Evolutionary conservation across 2,797 vertebrate genomes (phyloP).

Genomic region (Epinephelus awoara): DNA sequence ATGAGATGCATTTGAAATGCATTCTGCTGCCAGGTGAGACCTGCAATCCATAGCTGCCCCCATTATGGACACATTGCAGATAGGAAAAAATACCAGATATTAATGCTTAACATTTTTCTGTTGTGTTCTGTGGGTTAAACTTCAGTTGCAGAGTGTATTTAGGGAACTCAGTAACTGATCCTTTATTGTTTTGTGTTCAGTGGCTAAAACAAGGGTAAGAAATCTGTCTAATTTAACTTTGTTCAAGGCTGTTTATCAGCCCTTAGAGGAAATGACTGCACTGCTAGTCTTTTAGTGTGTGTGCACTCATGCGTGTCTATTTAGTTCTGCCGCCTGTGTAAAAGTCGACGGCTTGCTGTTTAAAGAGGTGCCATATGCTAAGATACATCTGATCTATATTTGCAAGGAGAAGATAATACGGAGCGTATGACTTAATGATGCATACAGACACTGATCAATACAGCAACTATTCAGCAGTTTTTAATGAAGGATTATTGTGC

Average conservation of each 20-base stretch:
- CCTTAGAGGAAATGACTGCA: slow-evolving; percentile 25
- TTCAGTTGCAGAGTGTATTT: neutral
- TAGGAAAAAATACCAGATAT: neutral
- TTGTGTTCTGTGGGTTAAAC: neutral
- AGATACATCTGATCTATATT: slow-evolving; percentile 48
- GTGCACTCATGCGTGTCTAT: neutral
- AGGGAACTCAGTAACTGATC: slow-evolving; percentile 13
- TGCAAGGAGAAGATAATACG: slow-evolving; percentile 44
- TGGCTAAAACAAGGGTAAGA: neutral
- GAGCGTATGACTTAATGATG: slow-evolving; percentile 49
- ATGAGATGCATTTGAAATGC: slow-evolving; percentile 8
- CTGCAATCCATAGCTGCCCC: neutral
- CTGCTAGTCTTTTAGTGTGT: neutral
- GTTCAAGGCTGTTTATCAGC: slow-evolving; percentile 37
- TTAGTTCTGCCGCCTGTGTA: neutral
- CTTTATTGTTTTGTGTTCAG: neutral
- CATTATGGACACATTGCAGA: neutral
- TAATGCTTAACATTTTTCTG: neutral
- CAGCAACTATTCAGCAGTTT: slow-evolving; percentile 50
- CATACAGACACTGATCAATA: slow-evolving; percentile 57
- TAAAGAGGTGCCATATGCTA: slow-evolving; percentile 30
- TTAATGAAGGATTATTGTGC: slow-evolving; percentile 56
- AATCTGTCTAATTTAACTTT: slow-evolving; percentile 14
- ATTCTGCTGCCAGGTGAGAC: slow-evolving; percentile 19
- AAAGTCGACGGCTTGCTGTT: slow-evolving; percentile 26